Conservation (phyloP, 2,113 vertebrate species). For the Nematolebias whitei region DNA sequence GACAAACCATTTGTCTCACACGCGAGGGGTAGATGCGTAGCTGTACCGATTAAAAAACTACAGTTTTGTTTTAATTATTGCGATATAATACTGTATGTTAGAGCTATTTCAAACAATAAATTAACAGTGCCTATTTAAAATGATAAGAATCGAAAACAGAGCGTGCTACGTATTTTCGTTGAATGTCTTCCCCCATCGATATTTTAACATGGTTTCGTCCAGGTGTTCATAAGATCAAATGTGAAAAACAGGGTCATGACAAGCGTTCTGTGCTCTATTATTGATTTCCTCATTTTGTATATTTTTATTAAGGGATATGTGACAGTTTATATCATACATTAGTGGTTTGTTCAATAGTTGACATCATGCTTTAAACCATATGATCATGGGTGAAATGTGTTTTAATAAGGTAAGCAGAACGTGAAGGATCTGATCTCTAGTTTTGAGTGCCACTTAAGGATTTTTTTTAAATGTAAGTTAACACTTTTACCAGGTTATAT, state of each 20-base stretch:
- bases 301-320: background rate
- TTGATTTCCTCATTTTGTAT: background rate
- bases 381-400: too few species aligned
- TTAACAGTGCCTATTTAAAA: background rate
- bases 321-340: too few species aligned
- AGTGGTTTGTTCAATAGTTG: too few species aligned
- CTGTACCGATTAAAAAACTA: too few species aligned
- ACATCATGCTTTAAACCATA: too few species aligned
- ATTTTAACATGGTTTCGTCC: background rate
- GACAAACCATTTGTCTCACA: slow-evolving; percentile 51
- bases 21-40: background rate
- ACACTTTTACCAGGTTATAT: too few species aligned
- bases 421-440: too few species aligned
- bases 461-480: too few species aligned
- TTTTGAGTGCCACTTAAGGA: too few species aligned
- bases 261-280: background rate
- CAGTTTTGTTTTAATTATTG: too few species aligned
- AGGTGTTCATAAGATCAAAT: background rate
- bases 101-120: background rate
- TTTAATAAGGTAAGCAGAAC: too few species aligned
- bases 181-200: background rate
- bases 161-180: accelerated
- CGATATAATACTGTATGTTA: too few species aligned
- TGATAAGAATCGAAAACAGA: accelerated
- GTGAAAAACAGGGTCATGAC: background rate